Percentiles rank a stretch among this genome's conserved stretches.
phyloP scores from a whole-genome alignment of 2,888 invertebrate species.

The Craniophora ligustri region DNA sequence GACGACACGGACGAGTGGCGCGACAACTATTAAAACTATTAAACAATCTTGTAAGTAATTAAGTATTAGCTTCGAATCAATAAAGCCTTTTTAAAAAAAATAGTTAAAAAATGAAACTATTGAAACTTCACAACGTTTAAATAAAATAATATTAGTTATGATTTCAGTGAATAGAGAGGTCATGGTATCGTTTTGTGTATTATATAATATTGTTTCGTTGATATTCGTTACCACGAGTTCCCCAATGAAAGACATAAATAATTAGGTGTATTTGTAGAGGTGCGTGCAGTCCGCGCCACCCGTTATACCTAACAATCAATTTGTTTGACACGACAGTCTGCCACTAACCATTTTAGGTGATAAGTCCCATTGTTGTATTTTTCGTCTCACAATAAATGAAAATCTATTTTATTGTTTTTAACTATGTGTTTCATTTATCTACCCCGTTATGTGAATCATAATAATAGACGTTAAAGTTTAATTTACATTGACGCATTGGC shows the following conservation, averaged over 20 bases:
- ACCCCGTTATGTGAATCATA: no score
- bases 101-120: conserved; percentile 84
- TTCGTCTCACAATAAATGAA: conserved; percentile 89
- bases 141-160: conserved; percentile 82
- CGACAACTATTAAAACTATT: conserved; percentile 82
- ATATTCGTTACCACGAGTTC: conserved; percentile 86
- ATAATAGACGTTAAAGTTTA: no score
- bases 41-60: conserved; percentile 88
- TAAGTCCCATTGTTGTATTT: conserved; percentile 89
- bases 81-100: conserved; percentile 87
- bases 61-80: conserved; percentile 88
- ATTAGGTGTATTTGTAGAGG: conserved; percentile 74
- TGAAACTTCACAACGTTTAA: conserved; percentile 85
- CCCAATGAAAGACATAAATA: conserved; percentile 87
- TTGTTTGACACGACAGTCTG: conserved; percentile 87
- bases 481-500: no score
- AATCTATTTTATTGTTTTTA: conserved; percentile 89
- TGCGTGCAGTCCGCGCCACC: conserved; percentile 47
- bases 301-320: conserved; percentile 72
- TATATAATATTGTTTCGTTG: conserved; percentile 79
- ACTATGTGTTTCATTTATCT: conserved; percentile 79
- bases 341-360: conserved; percentile 88
- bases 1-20: conserved; percentile 65
- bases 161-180: conserved; percentile 84
- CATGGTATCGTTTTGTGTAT: conserved; percentile 85